Evolutionary conservation across 2,797 vertebrate genomes (phyloP), one percentile per base, ranked within the genome.

Genomic region (Tauraco hartlaubi): DNA sequence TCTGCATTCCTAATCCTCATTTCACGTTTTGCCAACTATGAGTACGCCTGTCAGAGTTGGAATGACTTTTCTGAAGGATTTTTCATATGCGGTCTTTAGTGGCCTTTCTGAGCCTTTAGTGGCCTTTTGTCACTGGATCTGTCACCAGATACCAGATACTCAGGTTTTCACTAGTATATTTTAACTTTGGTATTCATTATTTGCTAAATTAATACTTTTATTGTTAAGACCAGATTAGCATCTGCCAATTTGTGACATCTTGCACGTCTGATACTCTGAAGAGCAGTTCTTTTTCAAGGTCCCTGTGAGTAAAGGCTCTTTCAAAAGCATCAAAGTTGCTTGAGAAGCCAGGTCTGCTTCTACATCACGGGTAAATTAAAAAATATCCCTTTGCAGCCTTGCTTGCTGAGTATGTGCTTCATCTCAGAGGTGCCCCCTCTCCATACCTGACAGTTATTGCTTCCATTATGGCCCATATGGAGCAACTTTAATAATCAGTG

Each of bases 31-130:
- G 28, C 49, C 29, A 63, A 52, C 67, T 80, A 28, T 51, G 37
- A 64, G 15, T 39, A n/a, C 35, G 31, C n/a, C 20, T 64, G 85
- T 84, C 41, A 25, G 54, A 43, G 17, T 2, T 91, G 76, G 29
- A 77, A 64, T 95, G 29, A 63, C 52, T 92, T 76, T 92, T 85
- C 41, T 72, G 66, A 83, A 78, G 73, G n/a, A 80, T 88, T 95
- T 90, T 76, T 88, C 6, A 1, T 90, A 7, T 37, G 35, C 63
- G 20, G 31, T 83, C n/a, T 67, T 83, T 15, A 61, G 23, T 77
- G 58, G 44, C n/a, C 31, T 64, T 85, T 75, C 39, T 67, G 63
- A 87, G 52, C 33, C 37, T 41, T 41, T 41, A 13, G 39, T 41
- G 39, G 39, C 39, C 31, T 85, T 82, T 74, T 74, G 23, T 52